Base-by-base conservation (phyloP, 2,113 vertebrate species). In the Galbula dea region DNA sequence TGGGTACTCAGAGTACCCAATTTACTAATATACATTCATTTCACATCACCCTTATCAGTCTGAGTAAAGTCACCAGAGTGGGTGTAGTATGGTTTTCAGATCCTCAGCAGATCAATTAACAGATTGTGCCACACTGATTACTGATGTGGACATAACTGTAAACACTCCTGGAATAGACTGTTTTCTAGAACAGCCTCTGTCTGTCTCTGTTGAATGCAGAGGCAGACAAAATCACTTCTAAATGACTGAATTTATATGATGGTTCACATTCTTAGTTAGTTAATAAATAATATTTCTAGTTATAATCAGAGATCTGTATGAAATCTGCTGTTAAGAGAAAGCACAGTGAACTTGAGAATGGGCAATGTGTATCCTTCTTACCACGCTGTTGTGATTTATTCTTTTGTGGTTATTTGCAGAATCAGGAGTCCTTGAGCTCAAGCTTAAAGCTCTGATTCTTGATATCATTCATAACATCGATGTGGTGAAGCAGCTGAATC, bases 391-490 rank as follows among this genome's bases (percentile, higher is more conserved):
- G 26, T 81, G 19, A 20, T 76, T 75, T 76, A 59, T 65, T 68
- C 32, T 65, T 6, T 30, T 77, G 9, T 90, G 54, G 10, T 91
- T 87, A 51, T 96, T 48, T 95, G 41, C 90, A 99, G 99, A 99
- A 86, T 98, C 98, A 14, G 98, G 97, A 58, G 97, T 99, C 87
- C 96, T 99, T 90, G 98, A 98, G 87, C 96, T 99, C 91, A 99
- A 99, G 91, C 98, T 99, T 84, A 99, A 99, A 97, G 98, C 99
- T 52, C 97, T 99, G 76, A 98, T 99, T 95, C 98, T 99, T 95
- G 99, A 99, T 90, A 98, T 99, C 57, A 98, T 99, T 96, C 99
- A 99, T 96, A 98, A 99, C 96, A 99, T 99, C 93, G 98, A 99
- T 91, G 98, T 99, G 77, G 98, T 99, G 84, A 99, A 98, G 95